These are phyloP conservation scores for Elgonia sp. DNA, from an alignment of 2,888 invertebrate species.

Conservation along the genomic window DNA sequence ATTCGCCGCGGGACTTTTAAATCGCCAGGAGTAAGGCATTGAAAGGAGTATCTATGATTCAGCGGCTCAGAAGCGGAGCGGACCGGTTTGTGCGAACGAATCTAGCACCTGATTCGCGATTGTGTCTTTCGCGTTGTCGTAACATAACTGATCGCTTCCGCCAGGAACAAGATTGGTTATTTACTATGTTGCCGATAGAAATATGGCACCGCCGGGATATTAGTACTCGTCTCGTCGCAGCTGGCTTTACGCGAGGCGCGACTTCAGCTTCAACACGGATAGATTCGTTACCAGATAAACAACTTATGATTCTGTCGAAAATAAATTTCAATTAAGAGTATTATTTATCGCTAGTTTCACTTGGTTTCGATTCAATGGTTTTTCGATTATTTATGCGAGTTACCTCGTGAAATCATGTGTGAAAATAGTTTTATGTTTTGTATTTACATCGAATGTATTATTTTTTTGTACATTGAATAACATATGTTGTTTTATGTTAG, in stretches of 20 bases:
- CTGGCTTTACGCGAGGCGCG: slow-evolving; percentile 65
- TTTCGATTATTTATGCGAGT: not conserved
- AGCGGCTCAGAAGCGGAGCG: slow-evolving; percentile 64
- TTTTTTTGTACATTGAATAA: too few species aligned
- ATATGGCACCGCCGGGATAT: slow-evolving; percentile 71
- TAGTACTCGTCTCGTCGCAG: slow-evolving; percentile 74
- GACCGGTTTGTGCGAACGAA: slow-evolving; percentile 68
- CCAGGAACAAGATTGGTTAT: slow-evolving; percentile 74
- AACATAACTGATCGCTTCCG: slow-evolving; percentile 84
- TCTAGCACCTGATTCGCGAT: slow-evolving; percentile 75
- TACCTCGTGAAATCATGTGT: too few species aligned
- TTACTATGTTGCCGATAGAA: slow-evolving; percentile 74
- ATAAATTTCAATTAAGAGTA: slow-evolving; percentile 71
- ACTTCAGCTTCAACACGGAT: slow-evolving; percentile 27
- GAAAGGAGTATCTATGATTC: slow-evolving; percentile 73
- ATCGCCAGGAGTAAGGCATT: slow-evolving; percentile 67
- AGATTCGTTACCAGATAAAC: slow-evolving; percentile 68
- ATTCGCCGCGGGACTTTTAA: slow-evolving; percentile 65
- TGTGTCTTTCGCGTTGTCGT: slow-evolving; percentile 76
- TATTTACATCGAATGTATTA: too few species aligned
- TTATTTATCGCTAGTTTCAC: slow-evolving; percentile 62
- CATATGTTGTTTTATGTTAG: too few species aligned
- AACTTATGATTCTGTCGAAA: slow-evolving; percentile 61
- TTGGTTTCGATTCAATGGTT: slow-evolving; percentile 4
- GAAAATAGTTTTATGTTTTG: too few species aligned